Evolutionary conservation across 1,140 invertebrate species (phyloP), one percentile per base, ranked within the genome.

Genomic region (Paraescarpia echinospica): DNA sequence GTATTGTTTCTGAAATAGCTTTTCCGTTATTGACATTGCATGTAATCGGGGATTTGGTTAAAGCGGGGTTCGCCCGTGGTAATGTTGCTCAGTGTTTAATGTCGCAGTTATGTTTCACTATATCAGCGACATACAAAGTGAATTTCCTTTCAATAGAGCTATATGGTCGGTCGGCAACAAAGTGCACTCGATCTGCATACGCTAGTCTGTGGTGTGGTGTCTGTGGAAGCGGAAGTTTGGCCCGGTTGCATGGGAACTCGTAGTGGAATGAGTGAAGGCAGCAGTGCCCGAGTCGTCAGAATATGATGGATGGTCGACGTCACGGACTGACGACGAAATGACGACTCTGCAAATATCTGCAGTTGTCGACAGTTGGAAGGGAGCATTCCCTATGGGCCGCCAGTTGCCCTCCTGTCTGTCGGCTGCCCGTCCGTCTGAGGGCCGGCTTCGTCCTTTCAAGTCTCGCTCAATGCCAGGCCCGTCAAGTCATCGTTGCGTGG

Each of bases 301-400:
- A 77, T 77, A 77, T 77, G 59, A 77, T 77, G 59, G 59, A 77
- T 77, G 59, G 59, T 77, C 59, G 59, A 77, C 59, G 59, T 77
- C 59, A 77, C 59, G 59, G 59, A 77, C 59, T 77, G 59, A 77
- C 59, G 59, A 77, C 59, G 59, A 77, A 77, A 77, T 77, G 59
- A 77, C 59, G 59, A 77, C 59, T 77, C 59, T 77, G 59, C 59
- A 77, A 77, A 77, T 77, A 77, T 77, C 59, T 77, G 59, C 59
- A 77, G 59, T 77, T 77, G 59, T 77, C 59, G 59, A 77, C 59
- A 77, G 59, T 77, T 18, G 59, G 59, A 77, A 77, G 59, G 22
- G 8, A 31, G 59, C 59, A 77, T 77, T 77, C 59, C 59, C 59
- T 6, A 77, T 18, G 59, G 59, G 59, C 14, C 59, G 59, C 12